Evolutionary conservation across 2,113 vertebrate genomes (phyloP), one percentile per base, ranked within the genome.

Genomic region (Gymnocephalus cernua): DNA sequence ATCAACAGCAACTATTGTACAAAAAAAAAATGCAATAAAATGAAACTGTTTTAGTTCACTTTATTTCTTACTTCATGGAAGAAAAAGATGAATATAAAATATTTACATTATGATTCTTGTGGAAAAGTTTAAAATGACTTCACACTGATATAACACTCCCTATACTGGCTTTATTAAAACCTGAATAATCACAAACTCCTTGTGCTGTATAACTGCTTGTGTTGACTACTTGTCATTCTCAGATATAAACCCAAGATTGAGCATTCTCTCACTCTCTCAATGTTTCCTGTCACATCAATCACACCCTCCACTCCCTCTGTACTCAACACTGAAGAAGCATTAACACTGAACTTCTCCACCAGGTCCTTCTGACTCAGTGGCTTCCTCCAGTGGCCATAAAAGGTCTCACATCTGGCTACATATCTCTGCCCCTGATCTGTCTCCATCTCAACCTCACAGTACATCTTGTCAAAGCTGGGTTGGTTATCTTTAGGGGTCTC

Each of bases 371-470:
- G 92, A 89, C 87, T 93, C 83, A 99, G 91, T 1, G 98, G 98
- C 58, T 95, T 97, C 89, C 97, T 97, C 98, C 97, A 99, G 92
- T 99, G 97, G 35, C 98, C 98, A 0, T 98, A 98, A 90, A 99
- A 99, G 0, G 96, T 97, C 15, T 96, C 74, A 0, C 96, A 97
- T 15, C 91, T 89, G 69, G 94, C 93, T 0, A 79, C 83, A 74
- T 93, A 68, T 0, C 4, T 68, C 27, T 18, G 41, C 48, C 96
- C 94, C 0, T 93, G 86, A 6, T 2, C 27, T 1, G 96, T 95
- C 0, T 68, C 87, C 5, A 98, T 57, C 0, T 70, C 90, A 0
- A 97, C 82, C 74, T 97, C 94, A 0, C 96, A 96, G 91, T 99
- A 99, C 54, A 99, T 96, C 1, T 91, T 95, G 61, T 99, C 93